These are phyloP conservation scores for Cephalopholis sonnerati DNA, from an alignment of 2,113 vertebrate genomes.

Conservation along the genomic window DNA sequence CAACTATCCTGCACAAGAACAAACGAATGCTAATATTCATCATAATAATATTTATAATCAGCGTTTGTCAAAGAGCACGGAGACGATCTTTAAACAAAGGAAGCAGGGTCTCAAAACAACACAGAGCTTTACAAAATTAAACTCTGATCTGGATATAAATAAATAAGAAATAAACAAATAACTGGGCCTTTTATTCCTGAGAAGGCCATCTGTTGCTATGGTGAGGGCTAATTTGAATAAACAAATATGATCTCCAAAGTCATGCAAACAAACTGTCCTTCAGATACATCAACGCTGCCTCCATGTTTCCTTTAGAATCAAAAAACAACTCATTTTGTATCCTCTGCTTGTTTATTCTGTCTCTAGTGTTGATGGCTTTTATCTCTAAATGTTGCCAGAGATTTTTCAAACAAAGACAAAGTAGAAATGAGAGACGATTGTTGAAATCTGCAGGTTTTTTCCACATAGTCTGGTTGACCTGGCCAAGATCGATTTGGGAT, in stretches of 20 bases:
- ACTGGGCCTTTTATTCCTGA: background rate
- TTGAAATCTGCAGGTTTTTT: background rate
- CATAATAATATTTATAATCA: background rate
- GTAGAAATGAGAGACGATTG: background rate
- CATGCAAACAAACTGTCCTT: constrained; percentile 16
- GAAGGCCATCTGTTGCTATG: background rate
- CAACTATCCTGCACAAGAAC: background rate
- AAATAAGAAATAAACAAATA: background rate
- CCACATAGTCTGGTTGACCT: background rate
- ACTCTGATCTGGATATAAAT: background rate
- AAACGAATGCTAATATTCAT: background rate
- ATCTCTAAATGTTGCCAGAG: background rate
- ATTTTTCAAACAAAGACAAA: background rate
- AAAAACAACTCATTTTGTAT: background rate
- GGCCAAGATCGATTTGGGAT: background rate
- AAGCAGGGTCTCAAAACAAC: background rate
- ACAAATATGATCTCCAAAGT: constrained; percentile 15
- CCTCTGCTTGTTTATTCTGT: constrained; percentile 16
- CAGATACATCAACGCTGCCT: background rate
- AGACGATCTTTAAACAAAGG: background rate
- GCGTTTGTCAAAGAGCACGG: background rate
- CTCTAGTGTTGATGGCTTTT: background rate
- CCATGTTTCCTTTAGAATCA: constrained; percentile 3
- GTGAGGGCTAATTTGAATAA: background rate
- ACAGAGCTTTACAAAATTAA: background rate